Percentiles rank a stretch among this genome's conserved stretches.
Evolutionary conservation across 1,140 invertebrate genomes (phyloP).

Genomic region (Plectus sambesii): DNA sequence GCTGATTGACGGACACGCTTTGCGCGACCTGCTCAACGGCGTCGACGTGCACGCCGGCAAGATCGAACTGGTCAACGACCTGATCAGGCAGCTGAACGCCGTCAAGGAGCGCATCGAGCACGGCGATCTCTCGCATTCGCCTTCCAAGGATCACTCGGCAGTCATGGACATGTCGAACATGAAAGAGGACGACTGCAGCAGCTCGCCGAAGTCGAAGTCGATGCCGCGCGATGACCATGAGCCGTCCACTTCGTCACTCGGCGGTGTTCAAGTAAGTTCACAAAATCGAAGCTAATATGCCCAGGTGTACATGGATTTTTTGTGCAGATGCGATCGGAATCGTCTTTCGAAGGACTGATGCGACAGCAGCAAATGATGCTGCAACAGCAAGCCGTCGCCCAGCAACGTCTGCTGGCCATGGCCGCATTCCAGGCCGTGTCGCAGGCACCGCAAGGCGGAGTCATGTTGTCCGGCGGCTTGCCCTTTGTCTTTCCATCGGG

Average conservation of each 20-base stretch:
- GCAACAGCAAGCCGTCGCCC: slow-evolving; percentile 28
- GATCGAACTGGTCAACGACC: slow-evolving; percentile 27
- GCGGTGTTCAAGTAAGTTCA: too few species aligned
- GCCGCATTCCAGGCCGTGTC: slow-evolving; percentile 17
- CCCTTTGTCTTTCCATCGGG: slow-evolving; percentile 24
- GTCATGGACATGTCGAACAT: too few species aligned
- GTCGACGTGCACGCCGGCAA: slow-evolving; percentile 25
- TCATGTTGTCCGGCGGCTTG: slow-evolving; percentile 3
- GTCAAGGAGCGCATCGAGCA: slow-evolving; percentile 30
- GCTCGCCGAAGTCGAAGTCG: too few species aligned
- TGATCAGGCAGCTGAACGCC: slow-evolving; percentile 29
- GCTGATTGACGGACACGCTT: slow-evolving; percentile 31
- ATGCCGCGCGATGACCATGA: too few species aligned
- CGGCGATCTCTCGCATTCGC: too few species aligned
- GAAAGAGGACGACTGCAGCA: too few species aligned
- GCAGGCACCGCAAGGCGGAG: not conserved
- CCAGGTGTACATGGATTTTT: too few species aligned
- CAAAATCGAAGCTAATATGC: too few species aligned
- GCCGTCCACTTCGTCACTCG: too few species aligned
- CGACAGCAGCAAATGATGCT: slow-evolving; percentile 24
- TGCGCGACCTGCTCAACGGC: slow-evolving; percentile 30
- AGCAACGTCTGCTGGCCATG: slow-evolving; percentile 28
- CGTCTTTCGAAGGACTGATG: slow-evolving; percentile 25
- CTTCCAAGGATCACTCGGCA: too few species aligned
- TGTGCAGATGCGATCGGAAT: too few species aligned